A percentile compares a stretch with the other conserved stretches of the same genome.
Evolutionary conservation across 1,140 invertebrate species (phyloP).

Genomic region (Papilio glaucus): DNA sequence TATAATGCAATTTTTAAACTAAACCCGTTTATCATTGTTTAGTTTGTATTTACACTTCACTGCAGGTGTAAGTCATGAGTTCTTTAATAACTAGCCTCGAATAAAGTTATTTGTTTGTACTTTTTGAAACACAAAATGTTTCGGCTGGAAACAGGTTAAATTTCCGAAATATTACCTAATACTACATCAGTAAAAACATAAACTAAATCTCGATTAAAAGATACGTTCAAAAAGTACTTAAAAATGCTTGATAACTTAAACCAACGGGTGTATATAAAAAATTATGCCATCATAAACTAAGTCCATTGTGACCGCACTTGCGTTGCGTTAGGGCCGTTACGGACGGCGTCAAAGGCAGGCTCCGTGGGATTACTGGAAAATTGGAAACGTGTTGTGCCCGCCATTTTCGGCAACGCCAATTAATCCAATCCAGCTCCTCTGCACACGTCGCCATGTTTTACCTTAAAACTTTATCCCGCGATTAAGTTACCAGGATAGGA

Average conservation of each 20-base stretch:
- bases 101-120: no score
- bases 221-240: neutral
- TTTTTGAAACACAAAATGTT: no score
- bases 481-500: neutral
- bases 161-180: no score
- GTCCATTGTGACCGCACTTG: slow-evolving; percentile 10
- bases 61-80: no score
- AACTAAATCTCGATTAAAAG: no score
- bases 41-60: no score
- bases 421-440: slow-evolving; percentile 11
- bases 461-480: neutral
- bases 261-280: neutral
- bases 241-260: neutral
- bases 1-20: no score
- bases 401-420: slow-evolving; percentile 37
- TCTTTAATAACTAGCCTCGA: no score
- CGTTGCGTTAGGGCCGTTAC: neutral
- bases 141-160: no score
- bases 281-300: slow-evolving; percentile 23
- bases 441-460: slow-evolving; percentile 8
- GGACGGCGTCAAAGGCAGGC: slow-evolving; percentile 31
- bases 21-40: no score
- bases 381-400: slow-evolving; percentile 42
- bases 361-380: slow-evolving; percentile 40
- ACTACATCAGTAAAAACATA: no score